Percentiles rank a stretch among this genome's conserved stretches.
phyloP scores from a whole-genome alignment of 1,140 invertebrate species.

The Pseudobourletiella spinata region DNA sequence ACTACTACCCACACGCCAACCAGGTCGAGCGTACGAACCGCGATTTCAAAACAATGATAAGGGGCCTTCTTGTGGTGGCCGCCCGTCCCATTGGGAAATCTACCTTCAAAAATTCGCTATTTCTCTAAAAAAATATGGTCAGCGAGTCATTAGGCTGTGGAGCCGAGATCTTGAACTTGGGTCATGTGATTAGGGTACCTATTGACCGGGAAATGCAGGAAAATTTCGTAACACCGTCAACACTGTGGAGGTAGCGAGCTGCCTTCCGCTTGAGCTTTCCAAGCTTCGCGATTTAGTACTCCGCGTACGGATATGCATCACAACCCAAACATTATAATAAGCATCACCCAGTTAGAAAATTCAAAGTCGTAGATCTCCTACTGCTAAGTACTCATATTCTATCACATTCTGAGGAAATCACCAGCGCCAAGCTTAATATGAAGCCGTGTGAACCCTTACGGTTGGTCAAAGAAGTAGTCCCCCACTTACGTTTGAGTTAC shows the following conservation, averaged over 20 bases:
- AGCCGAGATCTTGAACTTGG: constrained; percentile 41
- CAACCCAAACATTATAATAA: constrained; percentile 12
- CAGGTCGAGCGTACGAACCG: constrained; percentile 42
- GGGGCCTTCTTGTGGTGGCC: constrained; percentile 38
- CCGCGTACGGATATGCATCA: not conserved
- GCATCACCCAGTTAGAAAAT: not conserved
- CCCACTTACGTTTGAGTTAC: not conserved
- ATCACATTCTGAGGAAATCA: not conserved
- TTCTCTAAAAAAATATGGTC: constrained; percentile 41
- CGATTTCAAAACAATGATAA: constrained; percentile 41
- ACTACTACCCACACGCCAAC: constrained; percentile 43
- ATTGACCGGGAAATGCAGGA: constrained; percentile 3
- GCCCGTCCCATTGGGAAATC: constrained; percentile 39
- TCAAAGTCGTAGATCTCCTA: constrained; percentile 1
- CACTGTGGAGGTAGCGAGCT: not conserved
- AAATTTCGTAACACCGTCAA: not conserved
- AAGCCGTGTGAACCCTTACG: not conserved
- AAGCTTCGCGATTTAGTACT: constrained; percentile 7
- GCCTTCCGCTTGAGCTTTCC: constrained; percentile 5
- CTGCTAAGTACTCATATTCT: not conserved
- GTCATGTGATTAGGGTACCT: constrained; percentile 37
- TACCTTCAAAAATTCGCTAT: constrained; percentile 41
- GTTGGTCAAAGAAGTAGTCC: not conserved
- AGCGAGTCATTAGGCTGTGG: constrained; percentile 39
- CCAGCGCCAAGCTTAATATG: not conserved